These are phyloP conservation scores for Agrypnus murinus DNA, from an alignment of 2,888 invertebrate genomes.

Conservation along the genomic window DNA sequence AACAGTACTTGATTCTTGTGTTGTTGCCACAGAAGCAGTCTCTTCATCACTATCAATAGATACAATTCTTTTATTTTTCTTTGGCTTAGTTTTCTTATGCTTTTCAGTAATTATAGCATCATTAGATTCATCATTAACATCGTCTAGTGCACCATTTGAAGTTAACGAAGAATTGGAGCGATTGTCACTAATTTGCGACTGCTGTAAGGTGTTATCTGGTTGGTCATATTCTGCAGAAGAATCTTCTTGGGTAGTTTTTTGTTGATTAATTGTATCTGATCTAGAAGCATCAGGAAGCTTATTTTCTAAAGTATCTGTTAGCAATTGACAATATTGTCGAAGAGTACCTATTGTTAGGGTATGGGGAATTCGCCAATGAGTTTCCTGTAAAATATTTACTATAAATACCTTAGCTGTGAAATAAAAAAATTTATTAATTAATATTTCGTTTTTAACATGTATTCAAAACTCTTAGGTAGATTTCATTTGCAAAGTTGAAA, in stretches of 20 bases:
- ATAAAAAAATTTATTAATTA: conserved; percentile 49
- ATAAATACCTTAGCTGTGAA: too few species aligned
- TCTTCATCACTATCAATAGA: conserved; percentile 44
- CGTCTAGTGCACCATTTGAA: too few species aligned
- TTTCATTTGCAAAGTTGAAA: too few species aligned
- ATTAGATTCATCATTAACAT: conserved; percentile 65
- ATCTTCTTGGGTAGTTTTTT: conserved; percentile 36
- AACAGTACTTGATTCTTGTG: background rate
- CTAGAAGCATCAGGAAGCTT: conserved; percentile 37
- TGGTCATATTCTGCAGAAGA: conserved; percentile 66
- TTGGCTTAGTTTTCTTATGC: too few species aligned
- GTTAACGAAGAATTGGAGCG: too few species aligned
- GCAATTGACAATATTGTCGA: conserved; percentile 74
- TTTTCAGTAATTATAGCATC: too few species aligned
- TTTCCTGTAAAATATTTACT: too few species aligned
- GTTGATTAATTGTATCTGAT: background rate
- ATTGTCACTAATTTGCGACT: too few species aligned
- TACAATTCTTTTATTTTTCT: background rate
- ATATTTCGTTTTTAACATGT: too few species aligned
- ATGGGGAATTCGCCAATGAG: conserved; percentile 90
- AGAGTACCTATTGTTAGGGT: conserved; percentile 75
- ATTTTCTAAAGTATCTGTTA: conserved; percentile 74
- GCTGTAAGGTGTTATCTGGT: too few species aligned
- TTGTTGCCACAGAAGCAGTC: background rate
- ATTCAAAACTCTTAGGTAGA: too few species aligned